Evolutionary conservation across 2,797 vertebrate species (phyloP).

Genomic region (Neosalanx taihuensis): DNA sequence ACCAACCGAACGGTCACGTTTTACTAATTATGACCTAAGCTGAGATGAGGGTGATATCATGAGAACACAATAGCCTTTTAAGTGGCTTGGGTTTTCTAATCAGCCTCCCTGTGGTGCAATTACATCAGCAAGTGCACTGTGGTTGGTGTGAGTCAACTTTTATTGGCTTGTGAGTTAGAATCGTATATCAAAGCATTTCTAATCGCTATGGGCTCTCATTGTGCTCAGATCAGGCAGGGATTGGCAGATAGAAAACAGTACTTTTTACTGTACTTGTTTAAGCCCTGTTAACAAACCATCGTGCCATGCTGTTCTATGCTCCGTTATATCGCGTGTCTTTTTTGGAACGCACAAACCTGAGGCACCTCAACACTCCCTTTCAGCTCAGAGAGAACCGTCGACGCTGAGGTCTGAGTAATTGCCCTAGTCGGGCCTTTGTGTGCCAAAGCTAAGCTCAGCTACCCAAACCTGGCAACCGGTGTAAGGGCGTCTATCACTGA

Average conservation of each 20-base stretch:
- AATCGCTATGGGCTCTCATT: constrained; percentile 27
- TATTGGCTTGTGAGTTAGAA: constrained; percentile 41
- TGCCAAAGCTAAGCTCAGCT: constrained; percentile 21
- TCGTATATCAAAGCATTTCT: constrained; percentile 34
- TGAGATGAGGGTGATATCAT: constrained; percentile 58
- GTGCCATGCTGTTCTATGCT: background rate
- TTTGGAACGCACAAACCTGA: background rate
- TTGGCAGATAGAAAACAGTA: constrained; percentile 17
- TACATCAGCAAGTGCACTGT: constrained; percentile 45
- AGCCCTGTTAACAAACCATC: background rate
- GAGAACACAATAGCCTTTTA: constrained; percentile 31
- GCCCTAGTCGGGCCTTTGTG: constrained; percentile 16
- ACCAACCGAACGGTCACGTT: constrained; percentile 38
- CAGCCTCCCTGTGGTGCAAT: constrained; percentile 51
- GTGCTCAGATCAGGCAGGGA: constrained; percentile 22
- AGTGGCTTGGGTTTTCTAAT: constrained; percentile 38
- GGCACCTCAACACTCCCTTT: background rate
- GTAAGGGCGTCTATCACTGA: constrained; percentile 19
- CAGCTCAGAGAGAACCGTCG: constrained; percentile 15
- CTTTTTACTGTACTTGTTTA: constrained; percentile 37
- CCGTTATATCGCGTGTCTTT: constrained; percentile 23
- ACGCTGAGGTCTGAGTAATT: constrained; percentile 27
- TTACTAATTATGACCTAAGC: constrained; percentile 62
- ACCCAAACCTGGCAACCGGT: constrained; percentile 9
- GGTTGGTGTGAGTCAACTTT: constrained; percentile 43